Percentiles rank a stretch among this genome's conserved stretches.
phyloP scores from a whole-genome alignment of 2,888 invertebrate species.

The Abrostola tripartita region DNA sequence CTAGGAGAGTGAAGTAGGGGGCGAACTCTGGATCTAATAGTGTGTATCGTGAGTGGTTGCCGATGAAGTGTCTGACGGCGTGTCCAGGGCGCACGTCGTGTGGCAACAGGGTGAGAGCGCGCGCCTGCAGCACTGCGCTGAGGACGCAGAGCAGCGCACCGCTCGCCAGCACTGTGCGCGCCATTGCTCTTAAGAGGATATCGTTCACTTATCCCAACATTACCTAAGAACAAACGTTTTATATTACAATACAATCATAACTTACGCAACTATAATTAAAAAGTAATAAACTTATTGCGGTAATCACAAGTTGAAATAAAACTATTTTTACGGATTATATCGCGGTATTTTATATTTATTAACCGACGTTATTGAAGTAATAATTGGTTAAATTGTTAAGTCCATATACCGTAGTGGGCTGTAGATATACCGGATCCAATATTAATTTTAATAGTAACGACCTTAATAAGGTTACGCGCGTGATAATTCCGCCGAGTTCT shows the following conservation, averaged over 20 bases:
- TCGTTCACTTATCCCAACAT: slow-evolving; percentile 77
- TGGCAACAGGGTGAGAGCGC: slow-evolving; percentile 91
- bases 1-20: slow-evolving; percentile 95
- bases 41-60: slow-evolving; percentile 86
- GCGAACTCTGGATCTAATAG: slow-evolving; percentile 93
- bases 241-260: background rate
- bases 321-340: background rate
- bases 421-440: no score
- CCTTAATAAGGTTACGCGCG: no score
- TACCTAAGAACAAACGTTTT: slow-evolving; percentile 66
- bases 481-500: no score
- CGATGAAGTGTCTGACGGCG: slow-evolving; percentile 93
- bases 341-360: background rate
- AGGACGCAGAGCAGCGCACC: slow-evolving; percentile 80
- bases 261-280: background rate
- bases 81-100: slow-evolving; percentile 97
- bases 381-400: no score
- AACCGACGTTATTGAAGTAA: no score
- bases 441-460: no score
- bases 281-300: background rate
- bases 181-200: slow-evolving; percentile 70
- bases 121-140: slow-evolving; percentile 70
- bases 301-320: background rate
- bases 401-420: no score
- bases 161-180: slow-evolving; percentile 78